These are phyloP conservation scores for Aphelinus atriplicis DNA, from an alignment of 1,140 invertebrate species.

Conservation along the genomic window DNA sequence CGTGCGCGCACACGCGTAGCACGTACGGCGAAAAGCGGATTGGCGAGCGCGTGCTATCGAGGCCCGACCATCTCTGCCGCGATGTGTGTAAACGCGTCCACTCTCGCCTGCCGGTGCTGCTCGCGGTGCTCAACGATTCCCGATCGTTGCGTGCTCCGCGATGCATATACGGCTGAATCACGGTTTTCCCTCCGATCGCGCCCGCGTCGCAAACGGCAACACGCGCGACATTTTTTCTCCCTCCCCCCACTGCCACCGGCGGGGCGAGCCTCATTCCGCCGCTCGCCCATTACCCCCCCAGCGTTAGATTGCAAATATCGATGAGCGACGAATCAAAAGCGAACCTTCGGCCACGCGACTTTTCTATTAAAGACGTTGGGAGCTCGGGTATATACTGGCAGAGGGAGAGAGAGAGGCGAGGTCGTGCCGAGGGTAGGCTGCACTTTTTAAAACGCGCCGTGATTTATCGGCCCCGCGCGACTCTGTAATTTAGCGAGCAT, in stretches of 20 bases:
- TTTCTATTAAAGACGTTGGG: conserved; percentile 26
- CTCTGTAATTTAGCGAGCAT: conserved; percentile 37
- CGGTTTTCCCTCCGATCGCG: background rate
- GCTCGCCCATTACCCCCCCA: no score
- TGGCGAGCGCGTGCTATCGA: conserved; percentile 11
- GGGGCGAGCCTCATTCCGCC: no score
- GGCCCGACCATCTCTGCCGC: background rate
- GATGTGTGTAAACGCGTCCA: no score
- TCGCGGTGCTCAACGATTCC: no score
- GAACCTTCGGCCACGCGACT: conserved; percentile 21
- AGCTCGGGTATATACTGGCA: no score
- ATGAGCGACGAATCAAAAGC: conserved; percentile 16
- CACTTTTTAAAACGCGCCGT: conserved; percentile 24
- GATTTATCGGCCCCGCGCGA: conserved; percentile 35
- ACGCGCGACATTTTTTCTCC: no score
- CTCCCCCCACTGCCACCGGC: no score
- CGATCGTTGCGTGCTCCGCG: no score
- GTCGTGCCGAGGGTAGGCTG: background rate
- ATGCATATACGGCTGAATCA: no score
- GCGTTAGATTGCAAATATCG: conserved; percentile 16
- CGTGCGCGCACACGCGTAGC: background rate
- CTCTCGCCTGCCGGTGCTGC: no score
- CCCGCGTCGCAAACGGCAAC: background rate
- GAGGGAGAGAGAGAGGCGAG: conserved; percentile 1
- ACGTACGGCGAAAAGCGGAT: conserved; percentile 10